Evolutionary conservation across 2,113 vertebrate species (phyloP), one percentile per base, ranked within the genome.

Genomic region (Xenopus laevis): DNA sequence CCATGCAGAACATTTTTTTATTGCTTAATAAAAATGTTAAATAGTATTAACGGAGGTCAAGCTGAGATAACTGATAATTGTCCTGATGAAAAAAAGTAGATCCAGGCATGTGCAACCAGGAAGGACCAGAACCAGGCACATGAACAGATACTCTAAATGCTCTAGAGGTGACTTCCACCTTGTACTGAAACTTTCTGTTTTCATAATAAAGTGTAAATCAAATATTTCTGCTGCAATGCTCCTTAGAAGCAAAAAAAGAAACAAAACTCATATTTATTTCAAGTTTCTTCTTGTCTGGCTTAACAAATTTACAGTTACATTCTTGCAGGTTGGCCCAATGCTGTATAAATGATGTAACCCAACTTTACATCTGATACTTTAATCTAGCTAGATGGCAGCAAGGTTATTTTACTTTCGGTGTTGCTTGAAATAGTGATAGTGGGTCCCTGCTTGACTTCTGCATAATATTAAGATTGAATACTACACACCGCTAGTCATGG

Each of bases 401-500:
- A 71, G 70, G 70, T 71, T 59, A 71, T 45, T 53, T 18, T 63
- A 33, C 47, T 50, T 63, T 71, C 70, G 20, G 16, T 33, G 7
- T 59, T 44, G 23, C n/a, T 52, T 21, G 12, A 15, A 23, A 71
- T 52, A 71, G 62, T 71, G 70, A 71, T 52, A 44, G 70, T 10
- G 21, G 23, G 18, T 50, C 70, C 47, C 70, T 33, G 70, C 70
- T 62, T 63, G 70, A 63, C 59, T 59, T 33, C 70, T 63, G 45
- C 59, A 53, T 52, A 71, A 63, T 63, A 71, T 71, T 53, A 71
- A 71, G 50, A 63, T 46, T 23, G 10, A 47, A 71, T 62, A 20
- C 57, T 27, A 40, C 33, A 40, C 8, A 9, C 33, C 8, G 6
- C 33, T 40, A 40, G 33, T 40, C 33, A 40, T 40, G 33, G 33